A percentile compares a stretch with the other conserved stretches of the same genome.
These are phyloP conservation scores for Scaptomyza cyrtandrae DNA, from an alignment of 2,888 invertebrate genomes.

Conservation along the genomic window DNA sequence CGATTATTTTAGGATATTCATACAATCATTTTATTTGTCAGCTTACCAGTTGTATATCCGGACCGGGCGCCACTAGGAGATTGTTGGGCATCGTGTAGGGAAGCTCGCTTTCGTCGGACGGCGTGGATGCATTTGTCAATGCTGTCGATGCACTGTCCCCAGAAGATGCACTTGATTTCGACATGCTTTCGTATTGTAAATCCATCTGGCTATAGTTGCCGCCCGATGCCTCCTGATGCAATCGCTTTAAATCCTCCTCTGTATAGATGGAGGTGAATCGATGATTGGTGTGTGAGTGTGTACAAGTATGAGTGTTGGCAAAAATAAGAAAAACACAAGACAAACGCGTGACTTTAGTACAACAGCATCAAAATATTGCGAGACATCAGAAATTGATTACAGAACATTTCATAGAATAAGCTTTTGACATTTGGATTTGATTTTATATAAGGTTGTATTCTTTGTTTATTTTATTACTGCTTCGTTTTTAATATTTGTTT, in stretches of 20 bases:
- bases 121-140: conserved; percentile 42
- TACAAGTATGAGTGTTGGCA: conserved; percentile 55
- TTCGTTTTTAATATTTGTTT: conserved; percentile 1
- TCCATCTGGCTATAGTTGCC: conserved; percentile 89
- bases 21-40: background rate
- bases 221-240: conserved; percentile 88
- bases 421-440: conserved; percentile 24
- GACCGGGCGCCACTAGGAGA: conserved; percentile 91
- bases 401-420: conserved; percentile 29
- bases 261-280: conserved; percentile 39
- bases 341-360: conserved; percentile 50
- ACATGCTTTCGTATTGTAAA: conserved; percentile 88
- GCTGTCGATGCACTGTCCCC: conserved; percentile 17
- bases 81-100: conserved; percentile 90
- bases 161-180: conserved; percentile 16
- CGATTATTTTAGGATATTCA: background rate
- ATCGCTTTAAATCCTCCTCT: conserved; percentile 97
- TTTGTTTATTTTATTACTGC: conserved; percentile 6
- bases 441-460: conserved; percentile 7
- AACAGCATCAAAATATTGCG: conserved; percentile 11
- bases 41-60: conserved; percentile 88
- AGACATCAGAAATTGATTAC: conserved; percentile 14
- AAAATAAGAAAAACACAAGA: conserved; percentile 77
- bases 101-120: conserved; percentile 90
- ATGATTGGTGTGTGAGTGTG: conserved; percentile 8